Base-by-base conservation (phyloP, 2,888 invertebrate genomes). In the Disparrhopalites patrizii region DNA sequence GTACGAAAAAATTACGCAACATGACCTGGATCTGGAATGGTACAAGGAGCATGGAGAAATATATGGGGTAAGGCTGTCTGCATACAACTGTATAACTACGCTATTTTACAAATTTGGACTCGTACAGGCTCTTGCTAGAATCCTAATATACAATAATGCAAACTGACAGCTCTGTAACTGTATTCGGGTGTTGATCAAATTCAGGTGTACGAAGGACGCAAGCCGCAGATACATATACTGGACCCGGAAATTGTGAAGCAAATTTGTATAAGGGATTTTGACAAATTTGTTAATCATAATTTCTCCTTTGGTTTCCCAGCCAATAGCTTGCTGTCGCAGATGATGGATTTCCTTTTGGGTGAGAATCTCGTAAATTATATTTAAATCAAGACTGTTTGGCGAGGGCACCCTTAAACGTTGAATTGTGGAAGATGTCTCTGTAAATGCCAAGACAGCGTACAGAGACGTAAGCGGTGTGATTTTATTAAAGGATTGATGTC, bases 31-130 rank as follows among this genome's bases (percentile, higher is more conserved):
- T 18, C 3, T 63, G 27, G 67, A 67, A n/a, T 43, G 67, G 28
- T 67, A 52, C 36, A 20, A 47, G 5, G 55, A 67, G 27, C 60
- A 51, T 55, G 67, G 67, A 20, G 28, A 52, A 1, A 63, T 67
- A 8, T 67, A 47, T 60, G 67, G 67, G 27, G 67, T 67, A 36
- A 67, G 52, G n/a, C n/a, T n/a, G n/a, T n/a, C n/a, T n/a, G n/a
- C n/a, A n/a, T n/a, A 8, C 31, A n/a, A 18, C 13, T 58, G n/a
- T 8, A 7, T 20, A n/a, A 36, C 5, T 43, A 36, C 5, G 38
- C 20, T 13, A n/a, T 33, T 10, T 3, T 20, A 18, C n/a, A n/a
- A n/a, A 27, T 52, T 52, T 28, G 10, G 10, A 15, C 15, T 13
- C 15, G 38, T 36, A 36, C 38, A 10, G 10, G 38, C 10, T 13